Percentiles rank a stretch among this genome's conserved stretches.
These are phyloP conservation scores for Amphipyra berbera DNA, from an alignment of 2,888 invertebrate species.

Conservation along the genomic window DNA sequence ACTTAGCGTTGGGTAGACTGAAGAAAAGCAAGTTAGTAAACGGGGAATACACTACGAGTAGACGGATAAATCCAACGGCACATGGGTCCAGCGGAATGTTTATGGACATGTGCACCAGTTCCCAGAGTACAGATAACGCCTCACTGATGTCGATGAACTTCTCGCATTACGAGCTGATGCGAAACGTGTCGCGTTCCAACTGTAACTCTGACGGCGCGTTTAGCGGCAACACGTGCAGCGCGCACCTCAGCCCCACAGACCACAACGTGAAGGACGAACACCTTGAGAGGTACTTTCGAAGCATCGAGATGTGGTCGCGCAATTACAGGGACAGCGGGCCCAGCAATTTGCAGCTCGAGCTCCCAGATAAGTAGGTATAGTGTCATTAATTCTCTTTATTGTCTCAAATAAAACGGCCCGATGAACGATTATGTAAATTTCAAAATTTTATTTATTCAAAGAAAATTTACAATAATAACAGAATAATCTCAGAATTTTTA, in stretches of 20 bases:
- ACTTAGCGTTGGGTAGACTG: conserved; percentile 73
- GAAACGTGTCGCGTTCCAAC: conserved; percentile 79
- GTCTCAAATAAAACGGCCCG: conserved; percentile 76
- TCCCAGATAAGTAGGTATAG: conserved; percentile 63
- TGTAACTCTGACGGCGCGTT: conserved; percentile 80
- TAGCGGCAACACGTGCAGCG: conserved; percentile 75
- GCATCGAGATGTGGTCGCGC: conserved; percentile 79
- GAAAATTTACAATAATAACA: conserved; percentile 89
- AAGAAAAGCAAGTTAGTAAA: conserved; percentile 79
- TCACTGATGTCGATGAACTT: conserved; percentile 84
- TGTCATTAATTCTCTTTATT: conserved; percentile 24
- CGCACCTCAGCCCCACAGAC: conserved; percentile 66
- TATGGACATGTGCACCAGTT: conserved; percentile 66
- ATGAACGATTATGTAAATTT: conserved; percentile 89
- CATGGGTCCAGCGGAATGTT: conserved; percentile 67
- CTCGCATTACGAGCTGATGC: conserved; percentile 82
- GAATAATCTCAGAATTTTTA: conserved; percentile 86
- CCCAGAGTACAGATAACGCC: conserved; percentile 67
- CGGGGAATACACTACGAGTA: conserved; percentile 63
- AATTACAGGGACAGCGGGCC: conserved; percentile 60
- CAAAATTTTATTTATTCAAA: conserved; percentile 89
- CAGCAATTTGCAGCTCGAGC: conserved; percentile 60
- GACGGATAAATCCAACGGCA: conserved; percentile 47
- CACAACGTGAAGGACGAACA: conserved; percentile 75
- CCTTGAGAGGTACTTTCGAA: conserved; percentile 82